phyloP scores from a whole-genome alignment of 1,140 invertebrate species.

The Papilio polytes region DNA sequence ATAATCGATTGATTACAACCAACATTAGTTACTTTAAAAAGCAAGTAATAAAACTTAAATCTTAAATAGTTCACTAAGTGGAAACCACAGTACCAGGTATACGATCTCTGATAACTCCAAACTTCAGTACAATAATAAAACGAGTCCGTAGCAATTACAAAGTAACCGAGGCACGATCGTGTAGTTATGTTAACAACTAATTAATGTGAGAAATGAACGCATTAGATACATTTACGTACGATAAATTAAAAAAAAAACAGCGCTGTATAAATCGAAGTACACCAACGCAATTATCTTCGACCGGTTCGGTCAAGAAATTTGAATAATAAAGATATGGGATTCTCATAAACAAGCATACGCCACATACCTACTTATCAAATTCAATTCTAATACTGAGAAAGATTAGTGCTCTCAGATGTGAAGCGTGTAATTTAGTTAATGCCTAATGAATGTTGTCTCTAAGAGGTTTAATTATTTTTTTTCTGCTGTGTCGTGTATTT shows the following conservation, averaged over 20 bases:
- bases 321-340: slow-evolving; percentile 77
- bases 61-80: slow-evolving; percentile 6
- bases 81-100: neutral
- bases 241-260: slow-evolving; percentile 51
- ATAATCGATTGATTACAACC: too few relatives aligned
- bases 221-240: slow-evolving; percentile 48
- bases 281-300: slow-evolving; percentile 71
- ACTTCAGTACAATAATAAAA: slow-evolving; percentile 25
- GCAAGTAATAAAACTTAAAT: slow-evolving; percentile 3
- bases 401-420: slow-evolving; percentile 47
- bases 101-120: slow-evolving; percentile 8
- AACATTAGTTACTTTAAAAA: neutral
- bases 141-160: slow-evolving; percentile 32
- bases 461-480: too few relatives aligned
- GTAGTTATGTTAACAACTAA: slow-evolving; percentile 48
- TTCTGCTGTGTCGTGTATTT: too few relatives aligned
- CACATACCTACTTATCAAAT: slow-evolving; percentile 79
- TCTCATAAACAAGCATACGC: slow-evolving; percentile 76
- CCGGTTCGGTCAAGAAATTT: slow-evolving; percentile 67
- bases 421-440: neutral
- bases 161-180: slow-evolving; percentile 26
- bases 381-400: slow-evolving; percentile 68
- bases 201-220: slow-evolving; percentile 57
- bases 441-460: slow-evolving; percentile 41
- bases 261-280: slow-evolving; percentile 52